Conservation (phyloP, 2,113 vertebrate species). For the Ceyx melanurus region DNA sequence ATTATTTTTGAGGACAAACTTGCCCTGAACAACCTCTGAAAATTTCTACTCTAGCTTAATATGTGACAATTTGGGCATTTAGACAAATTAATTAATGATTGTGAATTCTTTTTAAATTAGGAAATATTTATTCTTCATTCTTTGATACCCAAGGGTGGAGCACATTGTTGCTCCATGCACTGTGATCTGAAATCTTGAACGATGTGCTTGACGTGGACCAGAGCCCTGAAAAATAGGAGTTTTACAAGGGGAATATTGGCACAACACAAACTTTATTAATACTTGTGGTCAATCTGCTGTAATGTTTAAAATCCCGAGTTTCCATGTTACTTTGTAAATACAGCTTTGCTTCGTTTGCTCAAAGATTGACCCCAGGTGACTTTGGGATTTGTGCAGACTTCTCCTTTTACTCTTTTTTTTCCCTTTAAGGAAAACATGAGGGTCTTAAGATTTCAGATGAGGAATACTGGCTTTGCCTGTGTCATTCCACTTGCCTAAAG, state of each 20-base stretch:
- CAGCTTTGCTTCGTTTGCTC: neutral
- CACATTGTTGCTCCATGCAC: neutral
- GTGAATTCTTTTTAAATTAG: neutral
- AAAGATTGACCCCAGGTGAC: constrained; percentile 4
- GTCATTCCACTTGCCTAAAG: neutral
- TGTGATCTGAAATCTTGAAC: accelerated
- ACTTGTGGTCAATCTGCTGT: neutral
- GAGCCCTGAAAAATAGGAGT: neutral
- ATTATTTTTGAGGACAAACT: neutral
- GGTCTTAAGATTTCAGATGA: neutral
- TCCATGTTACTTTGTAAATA: constrained; percentile 51
- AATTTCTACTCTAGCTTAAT: neutral
- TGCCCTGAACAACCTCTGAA: neutral
- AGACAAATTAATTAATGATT: neutral
- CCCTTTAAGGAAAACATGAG: neutral
- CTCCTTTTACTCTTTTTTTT: neutral
- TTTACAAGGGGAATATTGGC: constrained; percentile 24
- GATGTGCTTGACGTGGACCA: neutral
- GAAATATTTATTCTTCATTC: neutral
- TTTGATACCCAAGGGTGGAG: neutral
- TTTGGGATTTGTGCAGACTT: neutral
- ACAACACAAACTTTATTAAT: neutral
- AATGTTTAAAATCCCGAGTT: constrained; percentile 35
- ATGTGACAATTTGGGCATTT: neutral
- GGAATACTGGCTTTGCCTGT: neutral